Base-by-base conservation (phyloP, 2,797 vertebrate species). In the Sebastes elongatus region DNA sequence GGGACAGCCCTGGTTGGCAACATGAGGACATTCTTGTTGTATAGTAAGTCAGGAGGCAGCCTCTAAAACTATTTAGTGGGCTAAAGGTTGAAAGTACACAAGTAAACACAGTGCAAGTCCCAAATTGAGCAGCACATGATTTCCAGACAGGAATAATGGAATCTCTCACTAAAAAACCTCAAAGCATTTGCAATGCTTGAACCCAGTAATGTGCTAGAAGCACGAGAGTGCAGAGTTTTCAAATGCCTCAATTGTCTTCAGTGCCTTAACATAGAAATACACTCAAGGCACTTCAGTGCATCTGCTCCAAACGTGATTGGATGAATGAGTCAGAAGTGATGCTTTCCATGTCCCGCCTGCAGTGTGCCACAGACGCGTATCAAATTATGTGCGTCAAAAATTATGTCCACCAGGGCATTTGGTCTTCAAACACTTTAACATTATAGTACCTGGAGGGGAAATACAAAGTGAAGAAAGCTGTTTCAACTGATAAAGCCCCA, bases 101-200 rank as follows among this genome's bases (percentile, higher is more conserved):
- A 68, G 20, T 53, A 16, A 74, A 57, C 25, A 60, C 8, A 63
- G 35, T 2, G 35, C 30, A 60, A 28, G 33, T 53, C 16, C 59
- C 28, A 67, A 80, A 70, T n/a, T 42, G 22, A 78, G 74, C 57
- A 72, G 62, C 55, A 70, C 42, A 71, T 61, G 38, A 56, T 10
- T 62, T 23, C 33, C 11, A 35, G 30, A 78, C 52, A 68, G 62
- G 67, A 76, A 81, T 74, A 78, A 79, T 55, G 55, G 11, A 16
- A 30, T 78, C 66, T 69, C 65, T 83, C 32, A 67, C 7, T 5
- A 77, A 72, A 81, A 82, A 83, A 33, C 52, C 49, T 66, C 25
- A 56, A 65, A 84, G 49, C 65, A 76, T 67, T 76, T 80, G 60
- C 59, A 59, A 25, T 38, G 69, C 62, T 78, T 75, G 56, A 61